Conservation (phyloP, 2,888 invertebrate genomes). For the Amiota minor region DNA sequence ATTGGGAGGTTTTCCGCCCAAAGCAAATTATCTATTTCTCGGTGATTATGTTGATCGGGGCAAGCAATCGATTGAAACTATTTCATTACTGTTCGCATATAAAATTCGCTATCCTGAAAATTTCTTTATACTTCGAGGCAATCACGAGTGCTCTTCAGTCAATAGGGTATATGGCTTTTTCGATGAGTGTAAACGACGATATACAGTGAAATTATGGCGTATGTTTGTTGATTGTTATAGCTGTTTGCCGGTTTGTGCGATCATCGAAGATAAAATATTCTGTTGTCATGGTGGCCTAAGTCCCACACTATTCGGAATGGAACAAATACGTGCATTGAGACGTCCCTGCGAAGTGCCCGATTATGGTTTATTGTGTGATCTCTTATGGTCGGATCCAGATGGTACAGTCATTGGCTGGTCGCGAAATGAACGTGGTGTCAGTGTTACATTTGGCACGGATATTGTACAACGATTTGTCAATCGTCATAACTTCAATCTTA, state of each 20-base stretch:
- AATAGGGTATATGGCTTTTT: slow-evolving; percentile 96
- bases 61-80: slow-evolving; percentile 96
- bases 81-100: slow-evolving; percentile 94
- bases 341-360: slow-evolving; percentile 94
- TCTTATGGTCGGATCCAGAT: slow-evolving; percentile 97
- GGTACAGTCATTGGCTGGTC: slow-evolving; percentile 94
- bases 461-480: slow-evolving; percentile 96
- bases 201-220: slow-evolving; percentile 99
- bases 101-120: slow-evolving; percentile 99
- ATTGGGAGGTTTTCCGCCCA: slow-evolving; percentile 97
- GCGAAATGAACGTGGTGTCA: slow-evolving; percentile 96
- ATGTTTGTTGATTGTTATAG: slow-evolving; percentile 99
- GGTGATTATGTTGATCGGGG: slow-evolving; percentile 98
- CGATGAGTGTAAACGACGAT: slow-evolving; percentile 92
- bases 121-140: slow-evolving; percentile 94
- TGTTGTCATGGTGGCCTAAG: slow-evolving; percentile 87
- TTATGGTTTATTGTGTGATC: slow-evolving; percentile 93
- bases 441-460: slow-evolving; percentile 98
- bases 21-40: slow-evolving; percentile 96
- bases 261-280: slow-evolving; percentile 87
- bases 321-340: slow-evolving; percentile 97
- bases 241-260: slow-evolving; percentile 97
- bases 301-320: slow-evolving; percentile 93
- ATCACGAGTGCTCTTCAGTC: slow-evolving; percentile 97
- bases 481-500: slow-evolving; percentile 95